Evolutionary conservation across 2,888 invertebrate genomes (phyloP), one percentile per base, ranked within the genome.

Genomic region (Amaurobius ferox): DNA sequence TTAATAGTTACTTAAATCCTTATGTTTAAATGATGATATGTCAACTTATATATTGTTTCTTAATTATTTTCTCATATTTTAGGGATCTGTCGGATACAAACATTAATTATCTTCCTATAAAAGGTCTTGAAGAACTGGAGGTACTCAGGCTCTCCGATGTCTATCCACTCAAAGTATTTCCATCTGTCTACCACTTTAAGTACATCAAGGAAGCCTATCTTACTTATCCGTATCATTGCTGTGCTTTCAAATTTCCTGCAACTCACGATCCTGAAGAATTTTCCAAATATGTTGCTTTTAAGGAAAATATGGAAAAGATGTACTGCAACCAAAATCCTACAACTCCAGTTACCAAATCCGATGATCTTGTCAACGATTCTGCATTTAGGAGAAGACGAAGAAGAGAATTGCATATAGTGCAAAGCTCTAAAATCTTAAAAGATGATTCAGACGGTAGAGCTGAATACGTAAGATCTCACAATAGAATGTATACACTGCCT

Each of bases 181-280:
- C 96, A 13, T 95, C 96, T 72, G 95, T 96, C 88, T 95, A 96
- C 90, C 94, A 95, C 90, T 95, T 96, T 88, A 90, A 89, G 68
- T 89, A 89, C 61, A 90, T 92, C 70, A 89, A 89, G 83, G 88
- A 88, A 74, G 92, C 91, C 6, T 88, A 90, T 90, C 92, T 97
- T 83, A 96, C 96, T 0, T 96, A 96, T 91, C 95, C 96, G 72
- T 96, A 96, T 91, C 97, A 97, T 90, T 97, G 97, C 92, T 97
- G 97, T 91, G 96, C 96, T 9, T 97, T 97, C 91, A 94, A 94
- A 90, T 95, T 94, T 91, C 96, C 96, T 0, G 95, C 95, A 88
- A 93, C 95, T 6, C 96, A 97, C 90, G 94, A 96, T 91, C 96
- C 96, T 0, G 92, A 92, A 23, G 92, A 94, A n/a, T 95, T 95